A percentile compares a stretch with the other conserved stretches of the same genome.
These are phyloP conservation scores for Pachypsylla venusta DNA, from an alignment of 1,140 invertebrate species.

Conservation along the genomic window DNA sequence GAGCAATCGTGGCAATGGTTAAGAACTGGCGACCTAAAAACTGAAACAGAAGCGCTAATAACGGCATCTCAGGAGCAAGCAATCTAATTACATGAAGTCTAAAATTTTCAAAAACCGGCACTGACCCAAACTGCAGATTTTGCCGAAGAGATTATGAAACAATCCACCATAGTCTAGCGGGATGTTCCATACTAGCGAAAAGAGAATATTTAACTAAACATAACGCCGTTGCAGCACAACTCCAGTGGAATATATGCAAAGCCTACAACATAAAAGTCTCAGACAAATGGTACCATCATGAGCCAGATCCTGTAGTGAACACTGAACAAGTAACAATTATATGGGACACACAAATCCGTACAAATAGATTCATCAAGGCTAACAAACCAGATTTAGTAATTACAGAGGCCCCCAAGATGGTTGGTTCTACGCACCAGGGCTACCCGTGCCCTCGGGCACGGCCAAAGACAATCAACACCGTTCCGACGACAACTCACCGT, in stretches of 20 bases:
- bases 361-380: neutral
- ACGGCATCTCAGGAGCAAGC: neutral
- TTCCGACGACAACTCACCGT: no score
- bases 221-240: neutral
- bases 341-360: neutral
- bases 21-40: neutral
- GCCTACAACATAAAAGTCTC: neutral
- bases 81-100: neutral
- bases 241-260: conserved; percentile 1
- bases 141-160: neutral
- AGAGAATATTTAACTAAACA: neutral
- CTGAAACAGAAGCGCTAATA: neutral
- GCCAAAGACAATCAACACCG: no score
- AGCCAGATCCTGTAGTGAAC: neutral
- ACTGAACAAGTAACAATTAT: neutral
- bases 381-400: conserved; percentile 4
- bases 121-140: neutral
- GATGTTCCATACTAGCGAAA: neutral
- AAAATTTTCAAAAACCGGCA: neutral
- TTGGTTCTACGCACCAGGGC: no score
- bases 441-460: no score
- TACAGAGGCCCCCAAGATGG: no score
- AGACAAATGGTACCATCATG: neutral
- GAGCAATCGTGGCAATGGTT: neutral
- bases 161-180: neutral